Conservation (phyloP, 2,113 vertebrate species). For the Amazona guildingii region DNA sequence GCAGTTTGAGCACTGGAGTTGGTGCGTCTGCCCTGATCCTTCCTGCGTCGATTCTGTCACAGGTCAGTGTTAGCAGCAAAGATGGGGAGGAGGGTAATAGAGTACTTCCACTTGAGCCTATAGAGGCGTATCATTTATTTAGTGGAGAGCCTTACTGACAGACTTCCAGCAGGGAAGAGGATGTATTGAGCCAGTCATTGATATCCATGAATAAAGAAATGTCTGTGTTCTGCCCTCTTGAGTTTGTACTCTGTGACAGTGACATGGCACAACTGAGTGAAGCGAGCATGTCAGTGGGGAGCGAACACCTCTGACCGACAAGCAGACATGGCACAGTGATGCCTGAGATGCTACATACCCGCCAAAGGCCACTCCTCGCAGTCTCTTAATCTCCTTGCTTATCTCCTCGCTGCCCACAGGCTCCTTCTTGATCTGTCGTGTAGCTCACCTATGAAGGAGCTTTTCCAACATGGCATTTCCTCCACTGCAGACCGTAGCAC, state of each 20-base stretch:
- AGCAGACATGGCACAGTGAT: fast-evolving
- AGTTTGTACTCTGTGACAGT: neutral
- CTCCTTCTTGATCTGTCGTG: neutral
- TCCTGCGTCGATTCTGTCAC: neutral
- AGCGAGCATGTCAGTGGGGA: neutral
- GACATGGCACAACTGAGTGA: neutral
- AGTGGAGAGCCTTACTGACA: neutral
- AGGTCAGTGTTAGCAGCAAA: neutral
- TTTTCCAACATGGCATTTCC: neutral
- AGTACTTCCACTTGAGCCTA: neutral
- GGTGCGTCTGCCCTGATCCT: neutral
- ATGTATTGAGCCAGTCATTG: neutral
- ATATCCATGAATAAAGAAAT: neutral
- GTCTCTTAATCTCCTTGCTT: neutral
- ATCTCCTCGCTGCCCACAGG: neutral
- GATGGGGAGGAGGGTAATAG: neutral
- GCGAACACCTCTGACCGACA: neutral
- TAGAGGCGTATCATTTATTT: neutral
- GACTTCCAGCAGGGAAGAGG: neutral
- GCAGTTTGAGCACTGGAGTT: neutral
- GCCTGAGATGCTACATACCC: fast-evolving
- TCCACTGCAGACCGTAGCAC: neutral
- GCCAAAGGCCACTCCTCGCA: fast-evolving
- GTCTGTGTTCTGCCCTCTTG: fast-evolving
- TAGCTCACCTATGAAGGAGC: neutral